phyloP scores from a whole-genome alignment of 2,888 invertebrate species.

The Eustalomyia histrio region DNA sequence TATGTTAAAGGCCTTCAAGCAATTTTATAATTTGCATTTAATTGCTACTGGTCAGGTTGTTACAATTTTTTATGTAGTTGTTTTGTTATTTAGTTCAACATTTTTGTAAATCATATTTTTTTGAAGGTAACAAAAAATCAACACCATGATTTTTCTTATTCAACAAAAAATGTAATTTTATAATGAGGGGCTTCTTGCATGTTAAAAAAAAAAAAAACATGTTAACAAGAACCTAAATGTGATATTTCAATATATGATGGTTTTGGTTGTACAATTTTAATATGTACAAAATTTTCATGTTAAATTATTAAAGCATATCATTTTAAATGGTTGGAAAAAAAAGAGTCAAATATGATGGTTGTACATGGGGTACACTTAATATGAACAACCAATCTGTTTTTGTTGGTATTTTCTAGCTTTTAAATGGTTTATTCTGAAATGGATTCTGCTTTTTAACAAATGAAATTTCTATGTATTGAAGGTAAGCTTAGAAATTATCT shows the following conservation, averaged over 20 bases:
- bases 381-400: no score
- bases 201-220: slow-evolving; percentile 18
- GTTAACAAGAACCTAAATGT: slow-evolving; percentile 47
- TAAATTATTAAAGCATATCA: slow-evolving; percentile 39
- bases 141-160: slow-evolving; percentile 1
- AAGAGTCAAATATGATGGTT: background rate
- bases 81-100: slow-evolving; percentile 32
- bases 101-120: slow-evolving; percentile 34
- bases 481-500: no score
- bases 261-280: no score
- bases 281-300: slow-evolving; percentile 25
- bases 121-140: slow-evolving; percentile 21
- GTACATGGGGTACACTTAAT: no score
- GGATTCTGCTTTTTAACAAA: no score
- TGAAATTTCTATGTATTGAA: no score
- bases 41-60: slow-evolving; percentile 61
- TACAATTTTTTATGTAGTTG: slow-evolving; percentile 30
- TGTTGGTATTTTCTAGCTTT: no score
- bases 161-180: slow-evolving; percentile 18
- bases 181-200: slow-evolving; percentile 34
- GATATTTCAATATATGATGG: slow-evolving; percentile 11
- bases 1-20: slow-evolving; percentile 56
- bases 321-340: background rate
- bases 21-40: slow-evolving; percentile 63
- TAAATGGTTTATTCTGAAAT: no score